Conservation (phyloP, 2,888 invertebrate genomes). For the Meta bourneti region DNA sequence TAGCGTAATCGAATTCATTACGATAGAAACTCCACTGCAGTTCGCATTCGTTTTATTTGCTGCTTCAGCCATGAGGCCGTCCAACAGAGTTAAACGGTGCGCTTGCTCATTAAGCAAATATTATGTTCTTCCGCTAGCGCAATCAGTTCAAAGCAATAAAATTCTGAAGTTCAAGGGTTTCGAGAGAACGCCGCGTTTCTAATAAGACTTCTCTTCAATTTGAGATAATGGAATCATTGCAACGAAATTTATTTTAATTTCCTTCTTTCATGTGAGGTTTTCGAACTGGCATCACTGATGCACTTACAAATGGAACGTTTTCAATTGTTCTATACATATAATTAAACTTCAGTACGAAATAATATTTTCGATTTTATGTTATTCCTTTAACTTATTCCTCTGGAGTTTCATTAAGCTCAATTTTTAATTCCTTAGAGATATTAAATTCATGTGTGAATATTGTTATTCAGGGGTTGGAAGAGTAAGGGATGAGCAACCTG, state of each 20-base stretch:
- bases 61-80: neutral
- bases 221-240: neutral
- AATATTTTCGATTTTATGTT: too few relatives aligned
- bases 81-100: neutral
- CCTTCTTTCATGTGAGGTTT: neutral
- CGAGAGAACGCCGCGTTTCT: neutral
- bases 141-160: neutral
- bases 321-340: too few relatives aligned
- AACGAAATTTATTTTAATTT: neutral
- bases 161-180: neutral
- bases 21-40: neutral
- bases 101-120: neutral
- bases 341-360: too few relatives aligned
- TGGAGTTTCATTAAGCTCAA: too few relatives aligned
- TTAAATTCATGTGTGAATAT: too few relatives aligned
- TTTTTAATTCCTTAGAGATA: too few relatives aligned
- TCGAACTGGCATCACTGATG: neutral
- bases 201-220: neutral
- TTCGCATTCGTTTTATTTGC: neutral
- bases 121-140: neutral
- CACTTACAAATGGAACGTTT: too few relatives aligned
- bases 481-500: too few relatives aligned
- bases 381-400: too few relatives aligned
- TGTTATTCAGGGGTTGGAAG: too few relatives aligned
- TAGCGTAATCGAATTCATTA: neutral